Conservation (phyloP, 2,797 vertebrate genomes). For the Scomberomorus guttatus region DNA sequence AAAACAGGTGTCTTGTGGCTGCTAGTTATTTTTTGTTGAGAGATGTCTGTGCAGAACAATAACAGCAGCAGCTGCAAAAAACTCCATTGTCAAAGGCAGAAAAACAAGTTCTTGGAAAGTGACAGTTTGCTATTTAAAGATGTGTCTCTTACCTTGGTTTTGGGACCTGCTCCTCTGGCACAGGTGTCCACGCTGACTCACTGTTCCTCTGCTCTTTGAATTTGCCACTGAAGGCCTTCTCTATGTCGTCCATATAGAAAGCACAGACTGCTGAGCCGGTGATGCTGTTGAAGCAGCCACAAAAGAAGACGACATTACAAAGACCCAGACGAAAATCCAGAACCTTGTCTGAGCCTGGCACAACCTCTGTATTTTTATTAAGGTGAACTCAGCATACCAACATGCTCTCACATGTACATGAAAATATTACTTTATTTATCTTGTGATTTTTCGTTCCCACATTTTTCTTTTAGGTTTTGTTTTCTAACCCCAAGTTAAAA, state of each 20-base stretch:
- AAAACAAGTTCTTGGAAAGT: slow-evolving; percentile 21
- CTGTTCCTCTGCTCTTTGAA: slow-evolving; percentile 94
- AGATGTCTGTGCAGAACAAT: slow-evolving; percentile 57
- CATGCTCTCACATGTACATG: too few relatives aligned
- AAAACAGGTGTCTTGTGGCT: slow-evolving; percentile 60
- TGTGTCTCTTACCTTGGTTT: slow-evolving; percentile 87
- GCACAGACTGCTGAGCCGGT: slow-evolving; percentile 95
- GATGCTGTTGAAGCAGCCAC: slow-evolving; percentile 85
- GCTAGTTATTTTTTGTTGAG: slow-evolving; percentile 13
- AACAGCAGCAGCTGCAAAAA: slow-evolving; percentile 51
- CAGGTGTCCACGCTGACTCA: slow-evolving; percentile 90
- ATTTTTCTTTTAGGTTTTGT: too few relatives aligned
- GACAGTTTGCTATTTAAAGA: slow-evolving; percentile 56
- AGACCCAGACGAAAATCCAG: neutral
- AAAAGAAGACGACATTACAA: neutral
- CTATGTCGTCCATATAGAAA: slow-evolving; percentile 97
- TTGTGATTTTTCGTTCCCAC: too few relatives aligned
- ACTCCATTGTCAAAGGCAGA: slow-evolving; percentile 30
- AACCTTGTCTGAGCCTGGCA: neutral
- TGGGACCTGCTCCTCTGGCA: slow-evolving; percentile 93
- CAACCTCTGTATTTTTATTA: neutral
- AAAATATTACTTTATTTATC: too few relatives aligned
- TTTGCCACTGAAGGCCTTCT: slow-evolving; percentile 91
- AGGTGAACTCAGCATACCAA: too few relatives aligned
- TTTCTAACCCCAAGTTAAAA: too few relatives aligned